Percentiles rank a stretch among this genome's conserved stretches.
phyloP scores from a whole-genome alignment of 2,888 invertebrate genomes.

The Ormyrus nitidulus region DNA sequence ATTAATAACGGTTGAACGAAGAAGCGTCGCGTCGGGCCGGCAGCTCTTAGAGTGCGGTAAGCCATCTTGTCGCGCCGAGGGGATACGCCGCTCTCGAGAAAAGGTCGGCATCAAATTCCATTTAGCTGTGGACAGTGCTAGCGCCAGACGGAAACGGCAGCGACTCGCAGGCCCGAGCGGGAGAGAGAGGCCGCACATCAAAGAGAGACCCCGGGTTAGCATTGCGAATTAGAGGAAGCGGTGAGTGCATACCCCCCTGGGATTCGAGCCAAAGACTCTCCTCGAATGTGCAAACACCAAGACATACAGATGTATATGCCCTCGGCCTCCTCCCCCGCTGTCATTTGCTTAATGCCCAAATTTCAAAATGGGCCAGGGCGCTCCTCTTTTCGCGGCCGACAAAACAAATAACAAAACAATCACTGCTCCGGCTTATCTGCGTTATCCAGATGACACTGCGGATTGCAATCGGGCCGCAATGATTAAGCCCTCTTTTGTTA shows the following conservation, averaged over 20 bases:
- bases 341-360: too few relatives aligned
- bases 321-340: too few relatives aligned
- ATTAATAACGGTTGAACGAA: conserved; percentile 70
- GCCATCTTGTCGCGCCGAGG: conserved; percentile 55
- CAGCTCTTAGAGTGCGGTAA: conserved; percentile 46
- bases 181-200: conserved; percentile 31
- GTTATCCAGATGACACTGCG: too few relatives aligned
- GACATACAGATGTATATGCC: not conserved
- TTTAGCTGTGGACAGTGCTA: conserved; percentile 55
- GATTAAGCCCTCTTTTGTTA: too few relatives aligned
- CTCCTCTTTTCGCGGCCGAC: too few relatives aligned
- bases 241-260: not conserved
- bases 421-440: too few relatives aligned
- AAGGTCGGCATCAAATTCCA: conserved; percentile 65
- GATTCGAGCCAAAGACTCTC: not conserved
- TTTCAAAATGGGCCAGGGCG: too few relatives aligned
- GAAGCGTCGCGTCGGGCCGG: conserved; percentile 50
- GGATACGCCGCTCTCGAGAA: conserved; percentile 21
- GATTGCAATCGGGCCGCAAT: too few relatives aligned
- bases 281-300: too few relatives aligned
- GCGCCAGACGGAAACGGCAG: conserved; percentile 8
- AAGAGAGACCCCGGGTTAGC: conserved; percentile 51
- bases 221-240: conserved; percentile 54
- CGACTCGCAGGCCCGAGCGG: not conserved
- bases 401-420: too few relatives aligned